phyloP scores from a whole-genome alignment of 1,140 invertebrate genomes.

The Drosophila setifemur region DNA sequence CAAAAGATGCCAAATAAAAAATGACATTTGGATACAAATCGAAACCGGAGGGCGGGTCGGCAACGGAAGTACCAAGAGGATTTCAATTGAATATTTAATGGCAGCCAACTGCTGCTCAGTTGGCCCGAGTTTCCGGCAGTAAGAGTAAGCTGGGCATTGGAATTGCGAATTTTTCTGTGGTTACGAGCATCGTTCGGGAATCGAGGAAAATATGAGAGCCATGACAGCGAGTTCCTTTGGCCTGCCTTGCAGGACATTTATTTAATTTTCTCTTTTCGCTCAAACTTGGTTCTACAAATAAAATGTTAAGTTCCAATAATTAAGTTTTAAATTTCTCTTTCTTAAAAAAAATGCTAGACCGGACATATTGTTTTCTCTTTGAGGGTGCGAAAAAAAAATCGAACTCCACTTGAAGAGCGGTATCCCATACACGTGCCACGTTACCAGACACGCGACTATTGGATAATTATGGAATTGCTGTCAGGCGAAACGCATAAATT shows the following conservation, averaged over 20 bases:
- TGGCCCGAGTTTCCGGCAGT: slow-evolving; percentile 1
- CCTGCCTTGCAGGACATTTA: no score
- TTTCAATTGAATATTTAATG: slow-evolving; percentile 78
- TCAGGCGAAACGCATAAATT: neutral
- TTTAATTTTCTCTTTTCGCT: neutral
- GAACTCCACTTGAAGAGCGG: neutral
- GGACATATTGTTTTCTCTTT: neutral
- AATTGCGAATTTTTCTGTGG: neutral
- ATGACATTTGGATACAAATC: slow-evolving; percentile 81
- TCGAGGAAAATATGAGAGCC: neutral
- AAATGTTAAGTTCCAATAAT: no score
- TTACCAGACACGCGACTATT: neutral
- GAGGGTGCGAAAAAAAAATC: neutral
- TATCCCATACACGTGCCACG: neutral
- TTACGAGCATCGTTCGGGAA: neutral
- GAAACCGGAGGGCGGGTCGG: slow-evolving; percentile 38
- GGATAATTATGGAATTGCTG: neutral
- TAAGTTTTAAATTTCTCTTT: no score
- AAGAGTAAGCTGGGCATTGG: neutral
- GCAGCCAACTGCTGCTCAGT: slow-evolving; percentile 67
- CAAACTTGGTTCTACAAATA: no score
- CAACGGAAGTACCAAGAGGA: slow-evolving; percentile 8
- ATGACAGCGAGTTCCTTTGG: no score
- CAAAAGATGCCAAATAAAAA: slow-evolving; percentile 77
- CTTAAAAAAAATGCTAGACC: no score